A percentile compares a stretch with the other conserved stretches of the same genome.
Conservation (phyloP, 1,140 invertebrate genomes). For the Metopolophium dirhodum region DNA sequence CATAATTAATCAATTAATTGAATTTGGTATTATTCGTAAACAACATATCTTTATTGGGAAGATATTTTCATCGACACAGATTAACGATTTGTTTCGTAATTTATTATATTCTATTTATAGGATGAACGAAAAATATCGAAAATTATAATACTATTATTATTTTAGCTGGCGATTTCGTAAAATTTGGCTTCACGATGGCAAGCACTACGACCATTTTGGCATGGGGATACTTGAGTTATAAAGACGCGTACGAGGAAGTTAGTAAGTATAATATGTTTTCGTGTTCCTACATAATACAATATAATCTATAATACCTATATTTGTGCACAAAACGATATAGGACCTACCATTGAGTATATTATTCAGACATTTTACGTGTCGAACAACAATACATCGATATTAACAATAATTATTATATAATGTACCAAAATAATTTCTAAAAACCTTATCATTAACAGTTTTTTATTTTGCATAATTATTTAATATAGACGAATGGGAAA, state of each 20-base stretch:
- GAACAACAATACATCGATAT: neutral
- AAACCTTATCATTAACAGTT: neutral
- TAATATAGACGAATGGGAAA: slow-evolving; percentile 63
- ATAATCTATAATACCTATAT: neutral
- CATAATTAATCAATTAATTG: no score
- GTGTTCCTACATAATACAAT: neutral
- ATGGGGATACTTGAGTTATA: slow-evolving; percentile 69
- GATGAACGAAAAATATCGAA: neutral
- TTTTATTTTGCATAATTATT: neutral
- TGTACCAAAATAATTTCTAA: neutral
- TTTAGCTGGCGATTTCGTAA: slow-evolving; percentile 72
- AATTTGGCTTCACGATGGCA: slow-evolving; percentile 73
- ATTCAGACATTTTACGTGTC: neutral
- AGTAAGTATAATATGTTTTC: slow-evolving; percentile 61
- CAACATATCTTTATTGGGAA: no score
- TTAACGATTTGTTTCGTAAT: no score
- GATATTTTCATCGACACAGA: no score
- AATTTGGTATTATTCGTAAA: no score
- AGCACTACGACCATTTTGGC: slow-evolving; percentile 68
- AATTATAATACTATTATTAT: neutral
- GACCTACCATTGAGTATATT: no score
- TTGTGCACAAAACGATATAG: no score
- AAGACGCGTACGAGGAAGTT: slow-evolving; percentile 65
- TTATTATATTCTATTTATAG: no score
- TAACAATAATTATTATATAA: neutral